phyloP scores from a whole-genome alignment of 2,888 invertebrate species.

The Melipona beecheii region DNA sequence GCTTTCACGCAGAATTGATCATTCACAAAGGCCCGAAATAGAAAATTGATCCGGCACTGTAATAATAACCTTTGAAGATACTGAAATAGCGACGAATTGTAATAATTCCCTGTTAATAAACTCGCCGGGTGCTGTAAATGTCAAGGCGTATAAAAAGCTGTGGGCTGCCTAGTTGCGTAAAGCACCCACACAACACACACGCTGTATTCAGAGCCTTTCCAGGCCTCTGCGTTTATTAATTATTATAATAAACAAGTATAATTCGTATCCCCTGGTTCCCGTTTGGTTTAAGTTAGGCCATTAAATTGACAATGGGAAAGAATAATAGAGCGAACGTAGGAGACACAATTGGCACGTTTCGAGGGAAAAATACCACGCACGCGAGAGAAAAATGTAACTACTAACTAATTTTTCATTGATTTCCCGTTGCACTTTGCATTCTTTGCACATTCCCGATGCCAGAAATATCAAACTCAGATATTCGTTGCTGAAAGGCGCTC shows the following conservation, averaged over 20 bases:
- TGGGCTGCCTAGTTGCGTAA: not conserved
- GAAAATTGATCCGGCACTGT: too few relatives aligned
- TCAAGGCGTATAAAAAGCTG: constrained; percentile 16
- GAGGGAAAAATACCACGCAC: not conserved
- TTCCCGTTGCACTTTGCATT: too few relatives aligned
- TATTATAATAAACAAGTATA: not conserved
- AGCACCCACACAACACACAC: not conserved
- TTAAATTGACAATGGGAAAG: not conserved
- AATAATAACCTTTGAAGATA: not conserved
- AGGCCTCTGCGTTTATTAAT: too few relatives aligned
- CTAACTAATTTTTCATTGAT: too few relatives aligned
- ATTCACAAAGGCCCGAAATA: not conserved
- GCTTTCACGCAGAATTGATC: not conserved
- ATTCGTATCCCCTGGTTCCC: not conserved
- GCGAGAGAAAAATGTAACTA: too few relatives aligned
- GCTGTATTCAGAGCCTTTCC: too few relatives aligned
- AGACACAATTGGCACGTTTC: not conserved
- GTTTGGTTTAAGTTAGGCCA: not conserved
- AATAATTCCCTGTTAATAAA: constrained; percentile 15
- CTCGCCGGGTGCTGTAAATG: not conserved
- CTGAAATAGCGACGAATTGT: not conserved
- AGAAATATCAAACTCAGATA: too few relatives aligned
- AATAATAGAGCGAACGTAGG: not conserved
- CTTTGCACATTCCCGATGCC: too few relatives aligned
- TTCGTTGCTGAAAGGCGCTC: too few relatives aligned